Conservation (phyloP, 2,888 invertebrate genomes). For the Hypomecis punctinalis region DNA sequence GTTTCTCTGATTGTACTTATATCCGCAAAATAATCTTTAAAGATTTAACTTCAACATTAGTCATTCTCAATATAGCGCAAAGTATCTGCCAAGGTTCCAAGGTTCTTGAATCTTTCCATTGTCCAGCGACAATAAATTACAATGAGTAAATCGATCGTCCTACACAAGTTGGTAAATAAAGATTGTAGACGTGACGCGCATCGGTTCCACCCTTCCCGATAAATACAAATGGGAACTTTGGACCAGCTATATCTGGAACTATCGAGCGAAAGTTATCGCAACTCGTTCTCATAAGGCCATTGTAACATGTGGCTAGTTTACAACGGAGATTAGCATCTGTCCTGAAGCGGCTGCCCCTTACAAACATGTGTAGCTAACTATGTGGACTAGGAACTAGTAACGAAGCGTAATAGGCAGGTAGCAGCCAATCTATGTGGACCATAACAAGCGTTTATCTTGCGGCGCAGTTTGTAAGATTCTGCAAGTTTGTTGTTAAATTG, state of each 20-base stretch:
- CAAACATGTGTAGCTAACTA: conserved; percentile 21
- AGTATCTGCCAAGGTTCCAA: conserved; percentile 29
- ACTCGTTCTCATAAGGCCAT: conserved; percentile 8
- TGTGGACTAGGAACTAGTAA: conserved; percentile 28
- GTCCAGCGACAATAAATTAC: conserved; percentile 52
- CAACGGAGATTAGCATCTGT: conserved; percentile 25
- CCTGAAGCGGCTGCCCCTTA: conserved; percentile 9
- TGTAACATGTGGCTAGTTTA: conserved; percentile 6
- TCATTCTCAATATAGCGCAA: conserved; percentile 27
- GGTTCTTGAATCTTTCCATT: conserved; percentile 36
- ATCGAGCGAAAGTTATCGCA: conserved; percentile 24
- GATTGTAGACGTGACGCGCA: conserved; percentile 23
- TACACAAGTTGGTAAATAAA: conserved; percentile 23
- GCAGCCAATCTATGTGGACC: conserved; percentile 38
- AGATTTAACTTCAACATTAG: not conserved
- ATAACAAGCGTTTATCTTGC: conserved; percentile 35
- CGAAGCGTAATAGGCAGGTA: conserved; percentile 31
- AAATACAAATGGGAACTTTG: conserved; percentile 52
- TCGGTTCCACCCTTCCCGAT: conserved; percentile 43
- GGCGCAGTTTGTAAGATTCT: conserved; percentile 18
- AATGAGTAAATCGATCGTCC: conserved; percentile 48
- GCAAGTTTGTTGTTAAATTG: not conserved
- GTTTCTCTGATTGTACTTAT: too few relatives aligned
- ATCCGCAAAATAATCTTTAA: not conserved
- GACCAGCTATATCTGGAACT: conserved; percentile 43